phyloP scores from a whole-genome alignment of 2,888 invertebrate genomes.

The Zygaena filipendulae region DNA sequence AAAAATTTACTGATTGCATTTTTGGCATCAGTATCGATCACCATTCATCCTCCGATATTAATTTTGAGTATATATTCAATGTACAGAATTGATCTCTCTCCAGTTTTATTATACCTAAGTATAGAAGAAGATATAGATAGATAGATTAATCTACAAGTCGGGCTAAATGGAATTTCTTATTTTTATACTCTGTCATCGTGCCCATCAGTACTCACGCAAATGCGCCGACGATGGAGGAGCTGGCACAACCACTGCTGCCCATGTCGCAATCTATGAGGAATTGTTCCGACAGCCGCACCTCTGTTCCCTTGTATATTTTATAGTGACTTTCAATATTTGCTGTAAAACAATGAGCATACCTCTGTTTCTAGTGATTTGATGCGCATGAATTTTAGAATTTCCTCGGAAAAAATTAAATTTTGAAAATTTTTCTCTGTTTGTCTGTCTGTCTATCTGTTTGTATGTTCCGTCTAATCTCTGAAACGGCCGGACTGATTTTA shows the following conservation, averaged over 20 bases:
- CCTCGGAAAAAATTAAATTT: no score
- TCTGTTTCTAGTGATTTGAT: not conserved
- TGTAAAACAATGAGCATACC: conserved; percentile 14
- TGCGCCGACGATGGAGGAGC: conserved; percentile 13
- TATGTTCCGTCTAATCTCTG: no score
- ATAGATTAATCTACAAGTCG: not conserved
- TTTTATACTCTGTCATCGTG: not conserved
- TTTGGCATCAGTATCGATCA: no score
- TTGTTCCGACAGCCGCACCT: conserved; percentile 22
- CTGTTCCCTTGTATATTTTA: conserved; percentile 12
- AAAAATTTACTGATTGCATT: no score
- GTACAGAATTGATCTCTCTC: no score
- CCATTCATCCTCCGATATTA: no score
- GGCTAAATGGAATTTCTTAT: not conserved
- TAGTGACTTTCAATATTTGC: conserved; percentile 24
- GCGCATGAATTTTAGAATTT: no score
- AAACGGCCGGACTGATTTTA: no score
- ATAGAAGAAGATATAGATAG: not conserved
- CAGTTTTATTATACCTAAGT: no score
- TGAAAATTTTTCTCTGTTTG: no score
- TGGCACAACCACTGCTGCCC: conserved; percentile 14
- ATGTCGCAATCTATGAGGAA: conserved; percentile 23
- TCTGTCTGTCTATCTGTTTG: no score
- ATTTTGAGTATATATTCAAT: no score
- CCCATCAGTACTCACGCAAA: conserved; percentile 22